Evolutionary conservation across 2,797 vertebrate genomes (phyloP).

Genomic region (Lycodopsis pacificus): DNA sequence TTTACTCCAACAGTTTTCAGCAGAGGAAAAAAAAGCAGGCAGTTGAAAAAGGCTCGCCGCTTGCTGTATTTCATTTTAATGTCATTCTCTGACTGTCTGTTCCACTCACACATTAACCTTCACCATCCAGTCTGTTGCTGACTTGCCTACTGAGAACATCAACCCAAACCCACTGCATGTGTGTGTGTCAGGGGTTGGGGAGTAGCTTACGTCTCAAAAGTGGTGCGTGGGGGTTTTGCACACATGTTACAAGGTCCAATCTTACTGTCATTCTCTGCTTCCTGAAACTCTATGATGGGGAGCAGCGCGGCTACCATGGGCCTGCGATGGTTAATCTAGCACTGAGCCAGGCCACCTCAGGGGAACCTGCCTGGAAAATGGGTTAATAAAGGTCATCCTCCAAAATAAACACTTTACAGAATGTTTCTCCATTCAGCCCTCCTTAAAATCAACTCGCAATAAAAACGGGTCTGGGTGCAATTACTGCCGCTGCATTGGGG

Average conservation of each 20-base stretch:
- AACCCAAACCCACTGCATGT: conserved; percentile 56
- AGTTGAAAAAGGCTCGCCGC: conserved; percentile 48
- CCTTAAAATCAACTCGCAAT: conserved; percentile 97
- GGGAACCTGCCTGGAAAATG: conserved; percentile 91
- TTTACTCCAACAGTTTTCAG: conserved; percentile 65
- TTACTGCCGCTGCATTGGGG: conserved; percentile 93
- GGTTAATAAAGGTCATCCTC: conserved; percentile 99
- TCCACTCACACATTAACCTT: conserved; percentile 70
- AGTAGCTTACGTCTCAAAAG: conserved; percentile 63
- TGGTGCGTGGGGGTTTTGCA: conserved; percentile 57
- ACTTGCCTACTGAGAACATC: conserved; percentile 52
- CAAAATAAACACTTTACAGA: conserved; percentile 99
- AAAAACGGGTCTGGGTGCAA: conserved; percentile 97
- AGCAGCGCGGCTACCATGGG: conserved; percentile 86
- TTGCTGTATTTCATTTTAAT: conserved; percentile 74
- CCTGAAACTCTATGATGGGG: conserved; percentile 84
- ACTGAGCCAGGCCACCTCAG: conserved; percentile 85
- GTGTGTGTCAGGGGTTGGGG: conserved; percentile 68
- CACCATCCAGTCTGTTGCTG: conserved; percentile 59
- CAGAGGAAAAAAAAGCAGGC: conserved; percentile 56
- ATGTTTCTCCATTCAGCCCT: conserved; percentile 95
- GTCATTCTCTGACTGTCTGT: conserved; percentile 51
- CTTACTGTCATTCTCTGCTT: conserved; percentile 89
- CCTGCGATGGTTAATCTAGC: conserved; percentile 90
- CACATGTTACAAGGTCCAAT: conserved; percentile 86